Evolutionary conservation across 2,888 invertebrate genomes (phyloP), one percentile per base, ranked within the genome.

Genomic region (Rhagophthalmus giganteus): DNA sequence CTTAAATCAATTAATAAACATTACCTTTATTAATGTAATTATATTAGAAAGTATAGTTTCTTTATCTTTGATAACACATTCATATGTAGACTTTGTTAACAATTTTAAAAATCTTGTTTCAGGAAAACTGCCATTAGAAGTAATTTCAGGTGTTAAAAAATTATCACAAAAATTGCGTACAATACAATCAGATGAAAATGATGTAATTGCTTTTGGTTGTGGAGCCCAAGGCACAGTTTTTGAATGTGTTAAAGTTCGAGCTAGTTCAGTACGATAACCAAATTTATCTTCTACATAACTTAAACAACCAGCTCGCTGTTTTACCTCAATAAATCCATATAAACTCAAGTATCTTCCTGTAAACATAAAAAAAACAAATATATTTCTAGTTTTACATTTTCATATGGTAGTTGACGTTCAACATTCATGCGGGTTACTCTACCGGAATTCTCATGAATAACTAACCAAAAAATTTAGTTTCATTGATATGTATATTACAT

Each of bases 241-340:
- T 61, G 89, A 88, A 16, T 87, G 81, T 0, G 90, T 90, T n/a
- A 91, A 72, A 0, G 88, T 86, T 64, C 88, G 86, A 0, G 90
- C 89, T 37, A 91, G 76, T 42, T 91, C 79, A 58, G 88, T 88
- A 67, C 86, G 83, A 67, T 87, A 85, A 1, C 91, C 89, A 63
- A 83, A 78, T 1, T 93, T 93, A 77, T 95, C 94, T 70, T 89
- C 89, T 10, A 83, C 74, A 74, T 94, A 91, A 0, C 94, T 90
- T 4, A 94, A 79, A 66, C 92, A 91, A 7, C 94, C 94, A 1
- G 91, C 92, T 59, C 90, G 83, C 68, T 93, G 92, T 69, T 95
- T 94, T 8, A 95, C 88, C 68, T 88, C 87, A 26, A 95, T 78
- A 30, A 85, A 84, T 62, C 84, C 83, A 1, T 84, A 83, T 61